Percentiles rank a stretch among this genome's conserved stretches.
Conservation (phyloP, 2,113 vertebrate species). For the Monopterus albus region DNA sequence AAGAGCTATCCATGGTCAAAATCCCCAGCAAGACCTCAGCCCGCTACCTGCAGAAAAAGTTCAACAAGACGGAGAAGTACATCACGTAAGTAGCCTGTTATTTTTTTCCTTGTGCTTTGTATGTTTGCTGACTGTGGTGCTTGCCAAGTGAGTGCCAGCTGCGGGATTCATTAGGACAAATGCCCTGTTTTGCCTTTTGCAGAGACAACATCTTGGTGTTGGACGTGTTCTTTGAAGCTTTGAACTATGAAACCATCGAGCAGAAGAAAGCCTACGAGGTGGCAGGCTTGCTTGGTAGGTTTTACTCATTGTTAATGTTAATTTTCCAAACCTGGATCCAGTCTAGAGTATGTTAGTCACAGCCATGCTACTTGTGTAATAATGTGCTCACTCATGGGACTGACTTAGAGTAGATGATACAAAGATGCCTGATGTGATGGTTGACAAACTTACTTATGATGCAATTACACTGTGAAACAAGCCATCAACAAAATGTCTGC, state of each 20-base stretch:
- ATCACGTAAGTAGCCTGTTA: conserved; percentile 88
- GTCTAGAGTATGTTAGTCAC: neutral
- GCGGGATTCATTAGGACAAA: conserved; percentile 15
- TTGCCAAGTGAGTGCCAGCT: conserved; percentile 6
- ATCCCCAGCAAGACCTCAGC: conserved; percentile 98
- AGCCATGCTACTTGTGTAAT: neutral
- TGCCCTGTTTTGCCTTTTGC: conserved; percentile 54
- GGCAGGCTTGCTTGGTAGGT: conserved; percentile 93
- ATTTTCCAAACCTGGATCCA: conserved; percentile 2
- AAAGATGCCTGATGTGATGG: neutral
- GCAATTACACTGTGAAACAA: neutral
- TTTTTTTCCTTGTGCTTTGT: too few relatives aligned
- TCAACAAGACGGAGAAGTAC: conserved; percentile 98
- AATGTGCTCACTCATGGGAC: neutral
- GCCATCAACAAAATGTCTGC: neutral
- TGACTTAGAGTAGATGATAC: neutral
- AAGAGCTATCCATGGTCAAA: conserved; percentile 99
- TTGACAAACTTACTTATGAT: neutral
- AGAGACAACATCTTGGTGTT: conserved; percentile 98
- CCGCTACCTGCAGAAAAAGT: conserved; percentile 98
- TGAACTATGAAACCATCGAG: conserved; percentile 99
- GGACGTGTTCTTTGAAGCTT: conserved; percentile 98
- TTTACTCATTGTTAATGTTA: neutral
- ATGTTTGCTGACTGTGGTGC: conserved; percentile 1
- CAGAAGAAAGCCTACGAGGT: conserved; percentile 99